Evolutionary conservation across 1,140 invertebrate genomes (phyloP).

Genomic region (Eurosta solidaginis): DNA sequence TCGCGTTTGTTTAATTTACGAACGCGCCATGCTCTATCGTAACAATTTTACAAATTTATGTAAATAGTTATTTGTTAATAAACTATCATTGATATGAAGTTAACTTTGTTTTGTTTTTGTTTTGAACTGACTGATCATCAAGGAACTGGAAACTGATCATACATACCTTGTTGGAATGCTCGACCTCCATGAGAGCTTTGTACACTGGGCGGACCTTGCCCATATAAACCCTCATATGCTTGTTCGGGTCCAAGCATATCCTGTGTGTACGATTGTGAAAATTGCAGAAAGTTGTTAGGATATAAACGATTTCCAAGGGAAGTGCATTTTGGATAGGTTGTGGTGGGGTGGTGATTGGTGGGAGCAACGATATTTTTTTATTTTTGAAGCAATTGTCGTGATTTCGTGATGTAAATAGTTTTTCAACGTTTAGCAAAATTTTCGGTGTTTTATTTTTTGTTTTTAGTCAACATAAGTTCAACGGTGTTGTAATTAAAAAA

Average conservation of each 20-base stretch:
- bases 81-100: not conserved
- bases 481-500: conserved; percentile 19
- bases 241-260: conserved; percentile 92
- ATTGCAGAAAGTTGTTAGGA: conserved; percentile 30
- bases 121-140: not conserved
- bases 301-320: conserved; percentile 18
- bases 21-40: conserved; percentile 13
- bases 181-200: conserved; percentile 76
- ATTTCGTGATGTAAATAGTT: conserved; percentile 8
- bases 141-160: conserved; percentile 35
- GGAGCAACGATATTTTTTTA: not conserved
- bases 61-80: not conserved
- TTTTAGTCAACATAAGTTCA: conserved; percentile 13
- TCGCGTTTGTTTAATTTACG: no score
- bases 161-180: conserved; percentile 81
- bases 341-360: not conserved
- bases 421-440: conserved; percentile 28
- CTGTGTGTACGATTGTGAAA: conserved; percentile 57
- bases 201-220: conserved; percentile 80
- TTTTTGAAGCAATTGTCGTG: conserved; percentile 17
- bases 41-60: not conserved
- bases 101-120: not conserved
- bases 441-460: conserved; percentile 36
- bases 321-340: not conserved
- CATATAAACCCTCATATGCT: conserved; percentile 89